These are phyloP conservation scores for Ischnura elegans DNA, from an alignment of 2,888 invertebrate species.

Conservation along the genomic window DNA sequence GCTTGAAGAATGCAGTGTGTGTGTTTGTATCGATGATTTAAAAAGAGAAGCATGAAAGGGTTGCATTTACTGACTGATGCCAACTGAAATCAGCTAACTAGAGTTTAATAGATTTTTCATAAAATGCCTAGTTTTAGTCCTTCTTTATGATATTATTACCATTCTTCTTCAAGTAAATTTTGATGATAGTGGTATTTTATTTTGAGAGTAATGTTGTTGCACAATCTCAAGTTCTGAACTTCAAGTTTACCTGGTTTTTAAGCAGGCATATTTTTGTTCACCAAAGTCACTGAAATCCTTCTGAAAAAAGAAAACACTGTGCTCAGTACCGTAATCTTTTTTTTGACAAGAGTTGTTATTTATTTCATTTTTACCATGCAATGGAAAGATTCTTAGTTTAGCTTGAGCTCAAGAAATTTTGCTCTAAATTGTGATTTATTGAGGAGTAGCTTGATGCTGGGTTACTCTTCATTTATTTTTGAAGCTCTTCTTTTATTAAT, in stretches of 20 bases:
- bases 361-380: too few species aligned
- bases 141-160: neutral
- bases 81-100: slow-evolving; percentile 4
- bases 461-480: too few species aligned
- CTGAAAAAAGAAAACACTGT: neutral
- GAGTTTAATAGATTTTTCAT: neutral
- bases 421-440: too few species aligned
- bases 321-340: neutral
- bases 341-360: too few species aligned
- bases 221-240: slow-evolving; percentile 26
- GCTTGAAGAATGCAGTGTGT: slow-evolving; percentile 47
- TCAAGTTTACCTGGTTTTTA: slow-evolving; percentile 47
- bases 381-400: too few species aligned
- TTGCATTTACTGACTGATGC: slow-evolving; percentile 30
- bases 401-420: too few species aligned
- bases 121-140: slow-evolving; percentile 2
- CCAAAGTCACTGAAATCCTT: neutral
- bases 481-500: too few species aligned
- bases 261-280: slow-evolving; percentile 10
- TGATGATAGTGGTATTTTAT: slow-evolving; percentile 19
- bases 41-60: slow-evolving; percentile 30
- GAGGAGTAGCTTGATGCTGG: too few species aligned
- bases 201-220: slow-evolving; percentile 21
- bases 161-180: slow-evolving; percentile 15
- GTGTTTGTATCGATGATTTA: neutral